Conservation (phyloP, 2,888 invertebrate genomes). For the Tromatobia lineatoria region DNA sequence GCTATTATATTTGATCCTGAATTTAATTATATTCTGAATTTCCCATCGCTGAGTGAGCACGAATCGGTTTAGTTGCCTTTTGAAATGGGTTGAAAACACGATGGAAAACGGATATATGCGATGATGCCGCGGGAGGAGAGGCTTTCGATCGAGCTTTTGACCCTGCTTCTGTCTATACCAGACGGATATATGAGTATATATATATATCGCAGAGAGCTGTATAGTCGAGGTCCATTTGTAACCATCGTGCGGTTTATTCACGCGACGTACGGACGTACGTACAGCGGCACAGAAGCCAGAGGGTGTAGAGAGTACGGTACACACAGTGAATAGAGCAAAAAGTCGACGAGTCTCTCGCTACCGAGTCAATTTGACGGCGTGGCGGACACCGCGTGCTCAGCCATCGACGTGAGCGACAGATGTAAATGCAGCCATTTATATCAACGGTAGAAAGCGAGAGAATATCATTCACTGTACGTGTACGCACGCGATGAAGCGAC, state of each 20-base stretch:
- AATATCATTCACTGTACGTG: slow-evolving; percentile 3
- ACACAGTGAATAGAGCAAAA: slow-evolving; percentile 47
- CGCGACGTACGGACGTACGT: slow-evolving; percentile 7
- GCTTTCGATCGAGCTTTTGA: slow-evolving; percentile 29
- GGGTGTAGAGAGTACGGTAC: slow-evolving; percentile 21
- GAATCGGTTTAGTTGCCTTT: neutral
- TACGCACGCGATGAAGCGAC: slow-evolving; percentile 27
- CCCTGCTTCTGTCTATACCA: slow-evolving; percentile 30
- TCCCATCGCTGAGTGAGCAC: neutral
- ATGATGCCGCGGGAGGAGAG: neutral
- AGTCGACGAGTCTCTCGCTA: slow-evolving; percentile 38
- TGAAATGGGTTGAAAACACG: slow-evolving; percentile 7
- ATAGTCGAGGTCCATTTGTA: slow-evolving; percentile 45
- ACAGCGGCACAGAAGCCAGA: slow-evolving; percentile 21
- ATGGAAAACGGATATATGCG: neutral
- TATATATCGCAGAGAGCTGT: slow-evolving; percentile 26
- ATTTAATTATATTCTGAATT: neutral
- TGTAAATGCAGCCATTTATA: slow-evolving; percentile 70
- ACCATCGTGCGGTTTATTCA: slow-evolving; percentile 39
- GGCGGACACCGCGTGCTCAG: slow-evolving; percentile 49
- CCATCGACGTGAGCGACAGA: slow-evolving; percentile 58
- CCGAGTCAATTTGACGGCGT: slow-evolving; percentile 62
- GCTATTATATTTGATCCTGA: neutral
- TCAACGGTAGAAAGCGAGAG: slow-evolving; percentile 57
- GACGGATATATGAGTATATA: slow-evolving; percentile 9